Evolutionary conservation across 2,113 vertebrate genomes (phyloP).

Genomic region (Phyllostomus discolor): DNA sequence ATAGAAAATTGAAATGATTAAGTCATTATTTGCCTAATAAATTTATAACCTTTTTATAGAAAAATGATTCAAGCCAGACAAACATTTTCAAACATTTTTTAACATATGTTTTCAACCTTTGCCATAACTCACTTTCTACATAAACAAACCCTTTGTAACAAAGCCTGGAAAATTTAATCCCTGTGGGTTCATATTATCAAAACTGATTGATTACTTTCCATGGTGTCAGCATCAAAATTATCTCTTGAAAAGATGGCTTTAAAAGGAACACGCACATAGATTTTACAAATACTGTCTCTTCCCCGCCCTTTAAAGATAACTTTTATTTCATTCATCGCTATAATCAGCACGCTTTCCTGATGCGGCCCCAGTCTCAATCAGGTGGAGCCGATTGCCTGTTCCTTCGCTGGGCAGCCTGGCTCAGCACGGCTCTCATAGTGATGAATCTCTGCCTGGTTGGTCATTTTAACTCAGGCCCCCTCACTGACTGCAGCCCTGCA

Average conservation of each 20-base stretch:
- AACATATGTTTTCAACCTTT: slow-evolving; percentile 79
- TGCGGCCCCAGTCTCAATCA: neutral
- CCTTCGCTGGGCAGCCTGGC: neutral
- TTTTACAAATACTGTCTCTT: slow-evolving; percentile 23
- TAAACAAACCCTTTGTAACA: slow-evolving; percentile 80
- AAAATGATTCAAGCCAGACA: slow-evolving; percentile 69
- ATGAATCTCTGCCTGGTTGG: neutral
- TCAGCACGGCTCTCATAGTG: neutral
- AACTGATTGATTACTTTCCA: slow-evolving; percentile 77
- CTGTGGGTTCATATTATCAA: slow-evolving; percentile 74
- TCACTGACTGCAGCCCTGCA: neutral
- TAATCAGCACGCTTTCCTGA: neutral
- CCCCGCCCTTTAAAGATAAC: neutral
- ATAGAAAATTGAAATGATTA: slow-evolving; percentile 60
- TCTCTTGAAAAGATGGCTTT: slow-evolving; percentile 76
- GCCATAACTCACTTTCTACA: slow-evolving; percentile 76
- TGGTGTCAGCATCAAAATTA: slow-evolving; percentile 73
- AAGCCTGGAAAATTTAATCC: slow-evolving; percentile 84
- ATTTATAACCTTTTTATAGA: slow-evolving; percentile 74
- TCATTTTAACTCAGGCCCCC: neutral
- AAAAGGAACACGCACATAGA: slow-evolving; percentile 54
- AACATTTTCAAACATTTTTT: slow-evolving; percentile 79
- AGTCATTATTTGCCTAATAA: slow-evolving; percentile 65
- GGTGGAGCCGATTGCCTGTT: neutral
- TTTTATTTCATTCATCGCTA: slow-evolving; percentile 54